Conservation (phyloP, 2,888 invertebrate species). For the Ceraclea dissimilis region DNA sequence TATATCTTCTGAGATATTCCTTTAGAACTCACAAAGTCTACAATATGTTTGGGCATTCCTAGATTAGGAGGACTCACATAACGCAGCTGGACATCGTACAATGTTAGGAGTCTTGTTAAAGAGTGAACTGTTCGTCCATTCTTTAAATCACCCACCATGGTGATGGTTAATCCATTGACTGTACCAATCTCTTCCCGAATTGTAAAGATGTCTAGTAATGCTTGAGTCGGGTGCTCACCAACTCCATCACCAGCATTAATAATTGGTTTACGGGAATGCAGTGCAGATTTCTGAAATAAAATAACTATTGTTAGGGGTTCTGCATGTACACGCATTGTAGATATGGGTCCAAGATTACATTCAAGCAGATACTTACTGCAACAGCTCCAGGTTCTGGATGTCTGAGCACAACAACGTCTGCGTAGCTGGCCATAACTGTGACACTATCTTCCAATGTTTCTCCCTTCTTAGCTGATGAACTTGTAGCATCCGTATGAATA, state of each 20-base stretch:
- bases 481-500: constrained; percentile 80
- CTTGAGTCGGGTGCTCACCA: constrained; percentile 97
- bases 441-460: constrained; percentile 89
- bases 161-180: constrained; percentile 93
- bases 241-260: constrained; percentile 97
- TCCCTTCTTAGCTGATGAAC: constrained; percentile 93
- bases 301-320: background rate
- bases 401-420: constrained; percentile 88
- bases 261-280: constrained; percentile 79
- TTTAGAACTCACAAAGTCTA: constrained; percentile 67
- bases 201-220: constrained; percentile 93
- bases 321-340: too few species aligned
- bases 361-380: constrained; percentile 59
- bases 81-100: constrained; percentile 87
- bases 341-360: too few species aligned
- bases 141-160: constrained; percentile 96
- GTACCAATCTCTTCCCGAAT: constrained; percentile 99
- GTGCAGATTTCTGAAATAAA: constrained; percentile 64
- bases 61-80: constrained; percentile 86
- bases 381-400: constrained; percentile 93
- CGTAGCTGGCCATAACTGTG: constrained; percentile 82
- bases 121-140: constrained; percentile 99
- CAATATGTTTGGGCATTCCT: constrained; percentile 85
- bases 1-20: constrained; percentile 71
- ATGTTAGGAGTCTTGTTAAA: constrained; percentile 82